These are phyloP conservation scores for Rosalia funebris DNA, from an alignment of 2,888 invertebrate species.

Conservation along the genomic window DNA sequence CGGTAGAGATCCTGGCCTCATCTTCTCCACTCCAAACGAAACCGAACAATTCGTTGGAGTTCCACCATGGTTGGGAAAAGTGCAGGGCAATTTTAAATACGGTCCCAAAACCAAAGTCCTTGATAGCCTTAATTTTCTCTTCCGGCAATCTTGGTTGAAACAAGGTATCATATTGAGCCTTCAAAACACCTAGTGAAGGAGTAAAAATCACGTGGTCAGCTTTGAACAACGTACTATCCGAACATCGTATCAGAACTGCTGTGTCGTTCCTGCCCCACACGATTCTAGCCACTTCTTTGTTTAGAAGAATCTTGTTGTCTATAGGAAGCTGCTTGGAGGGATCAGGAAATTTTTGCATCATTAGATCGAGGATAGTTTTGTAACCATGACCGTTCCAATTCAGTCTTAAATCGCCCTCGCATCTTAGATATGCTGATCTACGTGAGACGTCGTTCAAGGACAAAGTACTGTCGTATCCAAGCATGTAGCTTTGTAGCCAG, in stretches of 20 bases:
- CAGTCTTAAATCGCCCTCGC: constrained; percentile 73
- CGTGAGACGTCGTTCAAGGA: constrained; percentile 69
- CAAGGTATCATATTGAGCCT: constrained; percentile 35
- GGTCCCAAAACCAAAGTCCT: constrained; percentile 41
- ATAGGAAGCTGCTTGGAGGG: constrained; percentile 33
- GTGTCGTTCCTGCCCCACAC: neutral
- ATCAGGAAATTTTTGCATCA: constrained; percentile 62
- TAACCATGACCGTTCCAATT: constrained; percentile 79
- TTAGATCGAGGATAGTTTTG: constrained; percentile 70
- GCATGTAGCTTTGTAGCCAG: constrained; percentile 6
- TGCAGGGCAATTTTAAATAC: constrained; percentile 44
- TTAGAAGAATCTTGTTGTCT: constrained; percentile 45
- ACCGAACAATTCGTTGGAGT: constrained; percentile 10
- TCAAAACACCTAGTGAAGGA: constrained; percentile 44
- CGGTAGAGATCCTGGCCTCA: constrained; percentile 40
- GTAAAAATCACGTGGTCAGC: constrained; percentile 74
- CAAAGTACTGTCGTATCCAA: neutral
- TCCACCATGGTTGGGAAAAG: constrained; percentile 46
- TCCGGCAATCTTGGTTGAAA: constrained; percentile 39
- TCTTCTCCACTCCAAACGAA: constrained; percentile 43
- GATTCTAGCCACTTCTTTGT: constrained; percentile 44
- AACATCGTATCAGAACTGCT: constrained; percentile 56
- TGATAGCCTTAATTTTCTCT: constrained; percentile 37
- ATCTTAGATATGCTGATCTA: constrained; percentile 72
- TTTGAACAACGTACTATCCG: constrained; percentile 64